These are phyloP conservation scores for Clavelina lepadiformis DNA, from an alignment of 23 tunicate genomes.

Conservation along the genomic window DNA sequence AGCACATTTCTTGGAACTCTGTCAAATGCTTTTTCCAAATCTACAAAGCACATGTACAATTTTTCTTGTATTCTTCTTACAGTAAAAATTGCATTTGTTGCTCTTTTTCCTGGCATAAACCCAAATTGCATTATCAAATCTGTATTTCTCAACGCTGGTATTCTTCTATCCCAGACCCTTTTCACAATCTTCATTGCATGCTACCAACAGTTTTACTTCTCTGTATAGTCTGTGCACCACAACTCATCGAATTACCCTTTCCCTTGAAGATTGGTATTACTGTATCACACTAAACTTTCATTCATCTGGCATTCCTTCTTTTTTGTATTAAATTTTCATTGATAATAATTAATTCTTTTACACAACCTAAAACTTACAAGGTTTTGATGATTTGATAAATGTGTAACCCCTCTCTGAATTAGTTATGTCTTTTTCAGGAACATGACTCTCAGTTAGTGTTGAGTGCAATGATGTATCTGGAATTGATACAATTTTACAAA, in stretches of 20 bases:
- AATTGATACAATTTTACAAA: no score
- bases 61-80: not conserved
- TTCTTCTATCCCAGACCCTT: constrained; percentile 4
- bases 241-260: constrained; percentile 11
- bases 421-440: no score
- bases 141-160: not conserved
- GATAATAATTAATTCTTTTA: no score
- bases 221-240: constrained; percentile 9
- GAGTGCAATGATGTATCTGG: no score
- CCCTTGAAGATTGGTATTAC: constrained; percentile 17
- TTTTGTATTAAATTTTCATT: no score
- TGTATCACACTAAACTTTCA: constrained; percentile 7
- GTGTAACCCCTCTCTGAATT: no score
- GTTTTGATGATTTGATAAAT: no score
- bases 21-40: constrained; percentile 14
- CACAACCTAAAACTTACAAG: no score
- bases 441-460: no score
- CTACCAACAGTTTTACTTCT: constrained; percentile 16
- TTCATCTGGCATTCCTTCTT: constrained; percentile 15
- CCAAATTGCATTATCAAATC: constrained; percentile 8
- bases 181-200: constrained; percentile 12
- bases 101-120: constrained; percentile 22
- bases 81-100: not conserved
- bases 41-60: constrained; percentile 10
- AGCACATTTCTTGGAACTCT: constrained; percentile 12